Evolutionary conservation across 2,888 invertebrate genomes (phyloP).

Genomic region (Nephrotoma guestfalica): DNA sequence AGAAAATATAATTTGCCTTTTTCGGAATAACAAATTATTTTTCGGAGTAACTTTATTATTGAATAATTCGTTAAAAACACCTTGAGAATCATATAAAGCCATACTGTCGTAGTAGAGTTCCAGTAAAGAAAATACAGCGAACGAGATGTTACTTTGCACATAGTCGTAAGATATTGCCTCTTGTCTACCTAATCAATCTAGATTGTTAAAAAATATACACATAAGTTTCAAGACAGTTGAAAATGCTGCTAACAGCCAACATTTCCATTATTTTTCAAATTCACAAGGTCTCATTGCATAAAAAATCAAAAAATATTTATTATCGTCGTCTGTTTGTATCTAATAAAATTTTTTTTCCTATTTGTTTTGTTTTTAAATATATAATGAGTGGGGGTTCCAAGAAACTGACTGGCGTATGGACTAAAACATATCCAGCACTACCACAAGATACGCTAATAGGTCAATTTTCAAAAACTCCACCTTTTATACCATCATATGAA

Average conservation of each 20-base stretch:
- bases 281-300: not conserved
- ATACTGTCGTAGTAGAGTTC: too few species aligned
- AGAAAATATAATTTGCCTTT: not conserved
- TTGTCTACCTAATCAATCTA: not conserved
- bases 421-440: not conserved
- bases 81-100: too few species aligned
- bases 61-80: too few species aligned
- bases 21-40: not conserved
- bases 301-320: not conserved
- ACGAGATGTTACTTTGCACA: not conserved
- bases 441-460: not conserved
- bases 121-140: not conserved
- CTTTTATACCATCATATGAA: conserved; percentile 3
- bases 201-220: not conserved
- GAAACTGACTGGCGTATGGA: not conserved
- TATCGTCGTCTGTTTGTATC: not conserved
- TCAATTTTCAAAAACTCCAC: not conserved
- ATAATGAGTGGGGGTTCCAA: not conserved
- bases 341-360: not conserved
- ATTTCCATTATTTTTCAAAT: not conserved
- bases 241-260: not conserved
- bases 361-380: not conserved
- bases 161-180: not conserved
- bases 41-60: not conserved
- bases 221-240: not conserved